A percentile compares a stretch with the other conserved stretches of the same genome.
Evolutionary conservation across 2,797 vertebrate species (phyloP).

Genomic region (Apogon talboti): DNA sequence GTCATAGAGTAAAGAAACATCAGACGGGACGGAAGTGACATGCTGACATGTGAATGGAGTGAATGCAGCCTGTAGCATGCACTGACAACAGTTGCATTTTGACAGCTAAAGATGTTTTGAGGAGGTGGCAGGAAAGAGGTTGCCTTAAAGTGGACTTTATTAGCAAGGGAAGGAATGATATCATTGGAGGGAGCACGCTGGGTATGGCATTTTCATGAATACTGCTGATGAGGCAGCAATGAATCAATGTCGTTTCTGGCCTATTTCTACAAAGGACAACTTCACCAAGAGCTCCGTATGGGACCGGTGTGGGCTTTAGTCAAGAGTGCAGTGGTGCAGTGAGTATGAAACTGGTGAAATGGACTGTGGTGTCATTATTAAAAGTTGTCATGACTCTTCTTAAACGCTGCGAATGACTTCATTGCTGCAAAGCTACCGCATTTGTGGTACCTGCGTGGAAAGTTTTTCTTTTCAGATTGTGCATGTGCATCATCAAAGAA

Average conservation of each 20-base stretch:
- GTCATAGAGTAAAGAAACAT: constrained; percentile 47
- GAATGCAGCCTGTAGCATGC: constrained; percentile 30
- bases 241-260: constrained; percentile 65
- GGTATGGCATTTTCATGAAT: constrained; percentile 71
- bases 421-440: constrained; percentile 17
- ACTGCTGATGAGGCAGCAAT: constrained; percentile 66
- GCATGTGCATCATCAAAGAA: constrained; percentile 8
- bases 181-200: constrained; percentile 43
- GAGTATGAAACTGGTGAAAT: constrained; percentile 49
- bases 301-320: constrained; percentile 9
- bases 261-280: constrained; percentile 58
- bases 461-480: constrained; percentile 20
- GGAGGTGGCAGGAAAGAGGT: constrained; percentile 57
- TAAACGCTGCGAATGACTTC: constrained; percentile 58
- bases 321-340: constrained; percentile 19
- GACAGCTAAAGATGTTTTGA: constrained; percentile 38
- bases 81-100: constrained; percentile 39
- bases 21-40: constrained; percentile 49
- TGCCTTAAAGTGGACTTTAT: constrained; percentile 49
- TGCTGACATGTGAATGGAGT: constrained; percentile 30
- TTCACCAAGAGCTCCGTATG: constrained; percentile 30
- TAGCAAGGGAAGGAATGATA: constrained; percentile 53
- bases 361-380: constrained; percentile 53
- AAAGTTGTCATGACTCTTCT: constrained; percentile 60
- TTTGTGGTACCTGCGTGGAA: constrained; percentile 11